These are phyloP conservation scores for Himalopsyche japonica DNA, from an alignment of 2,888 invertebrate species.

Conservation along the genomic window DNA sequence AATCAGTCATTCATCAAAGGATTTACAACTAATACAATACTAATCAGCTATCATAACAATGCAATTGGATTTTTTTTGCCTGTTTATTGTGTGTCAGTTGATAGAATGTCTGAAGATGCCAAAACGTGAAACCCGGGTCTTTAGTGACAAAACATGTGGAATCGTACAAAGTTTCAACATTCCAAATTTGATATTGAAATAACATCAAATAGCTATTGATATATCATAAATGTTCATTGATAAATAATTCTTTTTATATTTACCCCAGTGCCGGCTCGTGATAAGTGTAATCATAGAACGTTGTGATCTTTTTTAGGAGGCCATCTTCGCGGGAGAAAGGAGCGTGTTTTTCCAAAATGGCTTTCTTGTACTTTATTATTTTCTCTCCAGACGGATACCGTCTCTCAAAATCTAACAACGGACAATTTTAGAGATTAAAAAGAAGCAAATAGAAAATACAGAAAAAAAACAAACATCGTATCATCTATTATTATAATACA, in stretches of 20 bases:
- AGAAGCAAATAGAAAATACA: no score
- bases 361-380: conserved; percentile 70
- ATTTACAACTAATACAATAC: neutral
- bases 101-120: no score
- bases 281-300: conserved; percentile 65
- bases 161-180: no score
- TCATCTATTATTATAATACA: no score
- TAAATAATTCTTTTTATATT: conserved; percentile 35
- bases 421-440: neutral
- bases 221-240: neutral
- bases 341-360: conserved; percentile 75
- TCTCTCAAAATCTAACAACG: conserved; percentile 61
- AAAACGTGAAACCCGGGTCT: no score
- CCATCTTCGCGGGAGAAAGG: conserved; percentile 77
- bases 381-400: conserved; percentile 77
- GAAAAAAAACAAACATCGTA: no score
- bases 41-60: neutral
- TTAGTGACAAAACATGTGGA: no score
- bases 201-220: no score
- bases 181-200: no score
- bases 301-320: conserved; percentile 64
- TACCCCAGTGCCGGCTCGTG: conserved; percentile 43
- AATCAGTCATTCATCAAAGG: no score
- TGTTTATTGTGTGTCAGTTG: no score
- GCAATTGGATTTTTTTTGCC: no score